Conservation (phyloP, 1,140 invertebrate species). For the Diabrotica undecimpunctata region DNA sequence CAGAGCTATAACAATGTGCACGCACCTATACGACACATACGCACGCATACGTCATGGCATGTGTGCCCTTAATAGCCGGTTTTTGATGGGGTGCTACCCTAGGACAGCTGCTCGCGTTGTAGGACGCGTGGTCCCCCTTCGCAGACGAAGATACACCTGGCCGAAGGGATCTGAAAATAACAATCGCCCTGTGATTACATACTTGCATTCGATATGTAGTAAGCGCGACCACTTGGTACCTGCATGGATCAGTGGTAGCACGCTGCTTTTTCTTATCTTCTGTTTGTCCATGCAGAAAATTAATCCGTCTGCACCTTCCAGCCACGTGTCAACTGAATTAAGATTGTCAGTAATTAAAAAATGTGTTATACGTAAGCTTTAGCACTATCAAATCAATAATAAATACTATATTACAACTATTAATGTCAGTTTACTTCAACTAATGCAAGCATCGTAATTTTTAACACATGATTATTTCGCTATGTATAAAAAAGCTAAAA, state of each 20-base stretch:
- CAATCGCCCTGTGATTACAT: slow-evolving; percentile 39
- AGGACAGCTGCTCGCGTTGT: slow-evolving; percentile 30
- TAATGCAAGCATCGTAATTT: too few species aligned
- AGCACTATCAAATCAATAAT: too few species aligned
- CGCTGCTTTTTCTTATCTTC: not conserved
- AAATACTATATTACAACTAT: too few species aligned
- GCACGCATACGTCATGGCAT: slow-evolving; percentile 42
- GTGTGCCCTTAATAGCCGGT: slow-evolving; percentile 30
- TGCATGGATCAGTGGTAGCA: slow-evolving; percentile 14
- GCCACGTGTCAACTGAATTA: too few species aligned
- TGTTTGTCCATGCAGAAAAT: not conserved
- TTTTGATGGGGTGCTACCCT: slow-evolving; percentile 36
- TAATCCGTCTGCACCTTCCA: too few species aligned
- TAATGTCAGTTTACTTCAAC: too few species aligned
- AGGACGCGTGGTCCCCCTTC: slow-evolving; percentile 36
- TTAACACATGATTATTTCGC: too few species aligned
- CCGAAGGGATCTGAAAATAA: slow-evolving; percentile 22
- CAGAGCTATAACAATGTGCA: slow-evolving; percentile 31
- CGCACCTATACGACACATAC: slow-evolving; percentile 39
- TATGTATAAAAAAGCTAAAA: too few species aligned
- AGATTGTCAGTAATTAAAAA: too few species aligned
- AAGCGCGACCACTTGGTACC: slow-evolving; percentile 15
- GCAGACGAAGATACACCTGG: slow-evolving; percentile 32
- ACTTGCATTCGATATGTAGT: slow-evolving; percentile 23
- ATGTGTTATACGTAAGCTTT: too few species aligned